A percentile compares a stretch with the other conserved stretches of the same genome.
These are phyloP conservation scores for Selenia dentaria DNA, from an alignment of 2,888 invertebrate species.

Conservation along the genomic window DNA sequence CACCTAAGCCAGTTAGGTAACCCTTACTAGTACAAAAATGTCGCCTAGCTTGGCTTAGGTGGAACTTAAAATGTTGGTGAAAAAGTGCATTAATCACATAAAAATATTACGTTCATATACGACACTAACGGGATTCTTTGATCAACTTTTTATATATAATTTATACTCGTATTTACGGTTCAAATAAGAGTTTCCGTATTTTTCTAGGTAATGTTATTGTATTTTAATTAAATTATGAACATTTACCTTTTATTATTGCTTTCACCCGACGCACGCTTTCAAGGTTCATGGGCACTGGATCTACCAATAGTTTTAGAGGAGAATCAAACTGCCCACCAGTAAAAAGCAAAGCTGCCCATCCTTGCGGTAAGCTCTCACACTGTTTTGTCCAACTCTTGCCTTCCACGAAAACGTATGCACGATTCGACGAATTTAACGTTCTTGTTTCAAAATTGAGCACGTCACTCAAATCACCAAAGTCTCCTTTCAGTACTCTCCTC, in stretches of 20 bases:
- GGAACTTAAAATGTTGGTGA: too few species aligned
- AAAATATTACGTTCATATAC: too few species aligned
- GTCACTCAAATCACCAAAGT: slow-evolving; percentile 70
- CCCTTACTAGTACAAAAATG: too few species aligned
- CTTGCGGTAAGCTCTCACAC: slow-evolving; percentile 49
- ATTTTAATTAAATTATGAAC: neutral
- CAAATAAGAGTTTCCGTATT: too few species aligned
- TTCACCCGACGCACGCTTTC: slow-evolving; percentile 73
- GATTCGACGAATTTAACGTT: slow-evolving; percentile 68
- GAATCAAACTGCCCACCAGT: slow-evolving; percentile 54
- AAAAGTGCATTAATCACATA: too few species aligned
- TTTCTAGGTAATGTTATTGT: too few species aligned
- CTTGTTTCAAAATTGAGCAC: slow-evolving; percentile 74
- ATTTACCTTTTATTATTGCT: slow-evolving; percentile 72
- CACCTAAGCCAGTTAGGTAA: too few species aligned
- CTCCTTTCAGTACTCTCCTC: slow-evolving; percentile 75
- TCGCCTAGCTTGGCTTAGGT: too few species aligned
- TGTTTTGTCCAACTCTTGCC: slow-evolving; percentile 52
- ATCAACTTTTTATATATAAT: too few species aligned
- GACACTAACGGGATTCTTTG: too few species aligned
- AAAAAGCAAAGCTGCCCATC: slow-evolving; percentile 69
- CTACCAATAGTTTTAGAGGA: slow-evolving; percentile 65
- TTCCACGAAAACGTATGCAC: slow-evolving; percentile 70
- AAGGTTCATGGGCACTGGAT: slow-evolving; percentile 73
- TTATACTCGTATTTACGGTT: too few species aligned